Percentiles rank a stretch among this genome's conserved stretches.
phyloP scores from a whole-genome alignment of 2,113 vertebrate genomes.

The Poeciliopsis prolifica region DNA sequence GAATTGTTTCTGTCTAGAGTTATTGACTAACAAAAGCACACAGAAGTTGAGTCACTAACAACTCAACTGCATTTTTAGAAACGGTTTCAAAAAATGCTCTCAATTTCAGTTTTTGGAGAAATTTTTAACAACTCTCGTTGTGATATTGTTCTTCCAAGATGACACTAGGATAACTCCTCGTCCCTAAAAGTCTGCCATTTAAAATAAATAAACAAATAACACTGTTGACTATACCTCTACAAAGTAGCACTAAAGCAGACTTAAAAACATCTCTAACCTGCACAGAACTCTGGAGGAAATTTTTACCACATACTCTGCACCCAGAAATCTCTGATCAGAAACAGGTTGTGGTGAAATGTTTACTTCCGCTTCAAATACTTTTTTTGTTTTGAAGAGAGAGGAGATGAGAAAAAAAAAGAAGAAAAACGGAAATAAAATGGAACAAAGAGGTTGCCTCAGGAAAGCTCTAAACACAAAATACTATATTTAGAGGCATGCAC shows the following conservation, averaged over 20 bases:
- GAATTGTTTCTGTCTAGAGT: neutral
- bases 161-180: neutral
- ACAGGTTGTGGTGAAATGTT: constrained; percentile 37
- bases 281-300: constrained; percentile 20
- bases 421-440: neutral
- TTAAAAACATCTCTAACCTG: neutral
- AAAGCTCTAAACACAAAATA: constrained; percentile 7
- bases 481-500: neutral
- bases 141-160: neutral
- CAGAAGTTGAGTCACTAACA: neutral
- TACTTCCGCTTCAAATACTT: constrained; percentile 23
- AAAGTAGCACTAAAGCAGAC: neutral
- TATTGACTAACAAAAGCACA: neutral
- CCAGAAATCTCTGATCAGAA: constrained; percentile 45
- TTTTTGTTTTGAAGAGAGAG: neutral
- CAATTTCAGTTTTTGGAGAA: neutral
- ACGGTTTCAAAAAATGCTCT: too few relatives aligned
- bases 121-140: too few relatives aligned
- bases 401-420: neutral
- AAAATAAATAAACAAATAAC: neutral
- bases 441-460: constrained; percentile 8
- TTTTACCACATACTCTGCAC: constrained; percentile 13
- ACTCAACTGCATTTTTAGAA: too few relatives aligned
- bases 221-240: neutral
- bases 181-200: neutral